A percentile compares a stretch with the other conserved stretches of the same genome.
These are phyloP conservation scores for Gorsachius goisagi DNA, from an alignment of 2,113 vertebrate species.

Conservation along the genomic window DNA sequence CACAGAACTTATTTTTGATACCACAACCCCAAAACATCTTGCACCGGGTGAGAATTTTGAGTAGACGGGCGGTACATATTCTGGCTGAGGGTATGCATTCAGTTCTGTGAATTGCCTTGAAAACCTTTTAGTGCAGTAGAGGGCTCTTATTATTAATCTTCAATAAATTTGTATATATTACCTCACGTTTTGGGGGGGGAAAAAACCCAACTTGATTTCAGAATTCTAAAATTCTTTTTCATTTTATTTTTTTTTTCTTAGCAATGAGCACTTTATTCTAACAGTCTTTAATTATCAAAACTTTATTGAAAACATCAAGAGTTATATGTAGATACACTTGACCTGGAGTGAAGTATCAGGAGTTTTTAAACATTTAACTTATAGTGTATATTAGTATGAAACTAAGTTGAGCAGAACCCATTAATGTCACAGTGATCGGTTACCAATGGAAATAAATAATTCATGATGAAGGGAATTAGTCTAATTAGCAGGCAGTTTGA, in stretches of 20 bases:
- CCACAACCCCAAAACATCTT: background rate
- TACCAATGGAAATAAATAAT: constrained; percentile 99
- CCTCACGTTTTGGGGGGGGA: background rate
- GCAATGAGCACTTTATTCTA: background rate
- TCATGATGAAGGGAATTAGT: constrained; percentile 96
- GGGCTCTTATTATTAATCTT: background rate
- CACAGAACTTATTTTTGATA: background rate
- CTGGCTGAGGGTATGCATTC: background rate
- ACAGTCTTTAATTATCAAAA: background rate
- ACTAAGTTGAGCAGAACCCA: constrained; percentile 90
- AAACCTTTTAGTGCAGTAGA: background rate
- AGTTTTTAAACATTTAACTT: constrained; percentile 83
- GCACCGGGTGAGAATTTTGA: background rate
- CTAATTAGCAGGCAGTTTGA: constrained; percentile 99
- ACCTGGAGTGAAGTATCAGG: constrained; percentile 72
- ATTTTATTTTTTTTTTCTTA: background rate
- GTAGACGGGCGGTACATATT: background rate
- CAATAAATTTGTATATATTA: background rate
- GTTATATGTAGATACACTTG: constrained; percentile 66
- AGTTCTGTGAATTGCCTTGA: background rate
- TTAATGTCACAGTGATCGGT: constrained; percentile 95
- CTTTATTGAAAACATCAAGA: constrained; percentile 63
- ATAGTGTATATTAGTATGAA: constrained; percentile 87
- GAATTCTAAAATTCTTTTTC: background rate
- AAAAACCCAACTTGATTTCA: background rate